These are phyloP conservation scores for Enteromius mattozi DNA, from an alignment of 2,797 vertebrate genomes.

Conservation along the genomic window DNA sequence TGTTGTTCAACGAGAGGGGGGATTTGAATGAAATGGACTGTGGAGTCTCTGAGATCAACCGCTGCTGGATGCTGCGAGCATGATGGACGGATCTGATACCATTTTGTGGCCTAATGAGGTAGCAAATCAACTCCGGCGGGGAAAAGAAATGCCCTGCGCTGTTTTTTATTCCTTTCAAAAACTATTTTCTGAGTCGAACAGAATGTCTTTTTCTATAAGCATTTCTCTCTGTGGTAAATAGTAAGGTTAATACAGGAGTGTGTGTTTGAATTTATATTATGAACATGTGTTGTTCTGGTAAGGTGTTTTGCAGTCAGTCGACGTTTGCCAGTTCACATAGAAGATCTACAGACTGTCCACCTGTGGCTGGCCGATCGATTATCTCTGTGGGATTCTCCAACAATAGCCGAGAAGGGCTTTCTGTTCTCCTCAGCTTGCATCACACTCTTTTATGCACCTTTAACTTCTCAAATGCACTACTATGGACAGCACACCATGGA, in stretches of 20 bases:
- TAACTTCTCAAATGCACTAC: constrained; percentile 53
- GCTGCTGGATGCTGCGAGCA: constrained; percentile 50
- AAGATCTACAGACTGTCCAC: constrained; percentile 72
- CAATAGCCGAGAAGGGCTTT: constrained; percentile 64
- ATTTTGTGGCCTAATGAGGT: constrained; percentile 55
- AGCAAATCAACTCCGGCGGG: constrained; percentile 53
- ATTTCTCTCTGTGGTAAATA: constrained; percentile 42
- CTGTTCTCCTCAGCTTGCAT: constrained; percentile 63
- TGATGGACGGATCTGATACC: constrained; percentile 56
- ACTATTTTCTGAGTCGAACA: background rate
- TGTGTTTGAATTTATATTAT: constrained; percentile 16
- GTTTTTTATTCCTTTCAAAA: constrained; percentile 29
- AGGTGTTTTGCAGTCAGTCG: constrained; percentile 72
- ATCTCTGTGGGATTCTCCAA: constrained; percentile 60
- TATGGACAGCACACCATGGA: constrained; percentile 44
- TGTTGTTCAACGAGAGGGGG: constrained; percentile 52
- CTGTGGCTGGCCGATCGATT: constrained; percentile 78
- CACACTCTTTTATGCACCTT: constrained; percentile 38
- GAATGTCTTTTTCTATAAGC: constrained; percentile 16
- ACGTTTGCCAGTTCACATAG: constrained; percentile 62
- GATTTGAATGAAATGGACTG: constrained; percentile 58
- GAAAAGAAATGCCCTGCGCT: background rate
- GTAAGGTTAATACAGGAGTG: constrained; percentile 50
- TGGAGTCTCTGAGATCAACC: constrained; percentile 49
- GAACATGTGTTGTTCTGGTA: constrained; percentile 18